Base-by-base conservation (phyloP, 2,888 invertebrate genomes). In the Epinotia demarniana region DNA sequence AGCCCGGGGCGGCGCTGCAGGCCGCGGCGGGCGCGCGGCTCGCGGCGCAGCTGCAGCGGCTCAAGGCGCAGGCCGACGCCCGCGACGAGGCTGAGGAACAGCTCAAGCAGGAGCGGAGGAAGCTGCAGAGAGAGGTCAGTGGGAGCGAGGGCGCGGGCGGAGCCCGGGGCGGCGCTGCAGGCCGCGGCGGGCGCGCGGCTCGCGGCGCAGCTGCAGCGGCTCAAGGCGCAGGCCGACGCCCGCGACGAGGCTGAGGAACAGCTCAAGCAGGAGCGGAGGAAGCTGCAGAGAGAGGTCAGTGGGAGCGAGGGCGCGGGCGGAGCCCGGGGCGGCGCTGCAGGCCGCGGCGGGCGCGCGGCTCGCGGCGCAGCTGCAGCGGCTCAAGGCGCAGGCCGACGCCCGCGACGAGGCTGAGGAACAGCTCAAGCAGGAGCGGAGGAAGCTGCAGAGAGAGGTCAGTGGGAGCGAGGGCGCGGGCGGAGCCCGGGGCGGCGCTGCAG, bases 21-120 rank as follows among this genome's bases (percentile, higher is more conserved):
- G 60, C 13, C 27, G 27, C 60, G 13, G 27, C 19, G 1, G 57
- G 46, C 18, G 11, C 12, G 11, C 96, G 99, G 81, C 96, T 99
- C 82, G 99, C 99, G 92, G 98, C 98, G 86, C 99, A 99, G 95
- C 97, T 99, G 78, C 97, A 98, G 85, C 95, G 99, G 73, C 99
- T 98, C 90, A 98, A 98, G 87, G 96, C 98, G 77, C 97, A 98
- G 6, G 97, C 98, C 58, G 99, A 99, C 89, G 96, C 97, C 49
- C 3, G 33, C 5, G 33, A 33, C 33, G 33, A 33, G 87, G 96
- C 97, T 77, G 99, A 99, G 94, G 98, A 99, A 84, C 98, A 98
- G 87, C 95, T 99, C 81, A 99, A 99, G 95, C 96, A 97, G 78
- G 99, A 99, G 90, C 97, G 98, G 81, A 95, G 99, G 82, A 97